Conservation (phyloP, 92 coral and sea anemone genomes). For the Meandrina meandrites region DNA sequence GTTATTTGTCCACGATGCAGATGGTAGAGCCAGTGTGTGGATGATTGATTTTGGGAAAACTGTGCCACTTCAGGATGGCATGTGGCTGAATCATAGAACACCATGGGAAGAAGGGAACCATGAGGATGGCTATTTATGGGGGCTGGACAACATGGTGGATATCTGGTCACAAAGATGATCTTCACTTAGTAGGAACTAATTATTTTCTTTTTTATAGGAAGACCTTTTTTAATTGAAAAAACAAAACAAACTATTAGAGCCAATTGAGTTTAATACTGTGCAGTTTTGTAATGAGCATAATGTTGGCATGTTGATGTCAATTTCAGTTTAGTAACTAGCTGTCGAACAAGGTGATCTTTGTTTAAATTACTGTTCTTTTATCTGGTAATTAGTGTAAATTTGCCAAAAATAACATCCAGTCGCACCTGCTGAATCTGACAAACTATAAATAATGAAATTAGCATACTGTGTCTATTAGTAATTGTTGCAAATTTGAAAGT, state of each 20-base stretch:
- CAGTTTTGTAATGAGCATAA: too few species aligned
- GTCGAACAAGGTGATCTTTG: neutral
- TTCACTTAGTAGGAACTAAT: conserved; percentile 2
- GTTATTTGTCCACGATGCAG: conserved; percentile 90
- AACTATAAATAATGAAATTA: too few species aligned
- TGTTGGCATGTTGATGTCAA: neutral
- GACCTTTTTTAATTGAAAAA: neutral
- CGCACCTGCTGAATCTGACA: too few species aligned
- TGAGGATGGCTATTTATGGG: conserved; percentile 98
- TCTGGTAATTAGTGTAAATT: too few species aligned
- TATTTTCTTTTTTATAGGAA: neutral
- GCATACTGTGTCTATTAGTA: too few species aligned
- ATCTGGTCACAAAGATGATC: conserved; percentile 78
- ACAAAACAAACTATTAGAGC: neutral
- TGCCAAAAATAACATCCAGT: too few species aligned
- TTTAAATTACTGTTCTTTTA: too few species aligned
- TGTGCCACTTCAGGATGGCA: conserved; percentile 73
- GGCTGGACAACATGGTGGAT: conserved; percentile 94
- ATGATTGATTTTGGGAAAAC: conserved; percentile 99
- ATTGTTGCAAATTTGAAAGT: too few species aligned
- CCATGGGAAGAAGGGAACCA: conserved; percentile 96
- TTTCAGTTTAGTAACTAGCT: neutral
- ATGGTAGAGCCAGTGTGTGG: conserved; percentile 91
- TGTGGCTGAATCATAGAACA: conserved; percentile 68
- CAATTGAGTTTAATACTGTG: too few species aligned